phyloP scores from a whole-genome alignment of 2,797 vertebrate genomes.

The Crax fasciolata region DNA sequence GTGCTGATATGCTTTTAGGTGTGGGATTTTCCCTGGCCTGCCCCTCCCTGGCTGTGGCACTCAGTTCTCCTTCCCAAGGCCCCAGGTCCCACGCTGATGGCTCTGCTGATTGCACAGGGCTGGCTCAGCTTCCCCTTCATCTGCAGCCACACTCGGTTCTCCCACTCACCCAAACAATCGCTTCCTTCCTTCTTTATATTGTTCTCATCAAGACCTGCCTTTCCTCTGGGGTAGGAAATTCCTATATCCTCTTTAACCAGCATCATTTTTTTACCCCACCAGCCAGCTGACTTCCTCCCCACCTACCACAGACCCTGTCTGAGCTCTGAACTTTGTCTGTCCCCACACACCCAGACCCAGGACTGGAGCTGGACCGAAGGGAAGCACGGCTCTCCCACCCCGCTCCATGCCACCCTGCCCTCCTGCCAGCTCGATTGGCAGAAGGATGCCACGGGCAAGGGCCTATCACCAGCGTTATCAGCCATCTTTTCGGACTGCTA shows the following conservation, averaged over 20 bases:
- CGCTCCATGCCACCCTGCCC: too few species aligned
- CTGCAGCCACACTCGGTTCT: neutral
- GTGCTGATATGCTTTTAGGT: neutral
- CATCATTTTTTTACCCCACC: neutral
- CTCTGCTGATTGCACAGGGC: neutral
- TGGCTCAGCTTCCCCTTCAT: conserved; percentile 18
- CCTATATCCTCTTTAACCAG: neutral
- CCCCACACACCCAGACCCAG: too few species aligned
- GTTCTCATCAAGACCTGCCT: conserved; percentile 57
- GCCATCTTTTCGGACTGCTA: neutral
- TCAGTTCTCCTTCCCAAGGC: neutral
- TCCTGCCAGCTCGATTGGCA: too few species aligned
- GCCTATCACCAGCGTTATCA: conserved; percentile 9
- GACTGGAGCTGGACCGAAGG: too few species aligned
- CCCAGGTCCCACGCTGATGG: neutral
- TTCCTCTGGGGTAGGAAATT: conserved; percentile 57
- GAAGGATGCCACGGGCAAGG: too few species aligned
- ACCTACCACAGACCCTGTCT: neutral
- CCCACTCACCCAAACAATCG: conserved; percentile 14
- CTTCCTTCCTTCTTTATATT: conserved; percentile 68
- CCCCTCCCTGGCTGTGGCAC: neutral
- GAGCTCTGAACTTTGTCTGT: neutral
- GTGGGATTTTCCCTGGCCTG: neutral
- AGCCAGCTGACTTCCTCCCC: neutral
- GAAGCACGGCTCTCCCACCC: too few species aligned